Percentiles rank a stretch among this genome's conserved stretches.
Conservation (phyloP, 2,113 vertebrate species). For the Thinocorus orbignyianus region DNA sequence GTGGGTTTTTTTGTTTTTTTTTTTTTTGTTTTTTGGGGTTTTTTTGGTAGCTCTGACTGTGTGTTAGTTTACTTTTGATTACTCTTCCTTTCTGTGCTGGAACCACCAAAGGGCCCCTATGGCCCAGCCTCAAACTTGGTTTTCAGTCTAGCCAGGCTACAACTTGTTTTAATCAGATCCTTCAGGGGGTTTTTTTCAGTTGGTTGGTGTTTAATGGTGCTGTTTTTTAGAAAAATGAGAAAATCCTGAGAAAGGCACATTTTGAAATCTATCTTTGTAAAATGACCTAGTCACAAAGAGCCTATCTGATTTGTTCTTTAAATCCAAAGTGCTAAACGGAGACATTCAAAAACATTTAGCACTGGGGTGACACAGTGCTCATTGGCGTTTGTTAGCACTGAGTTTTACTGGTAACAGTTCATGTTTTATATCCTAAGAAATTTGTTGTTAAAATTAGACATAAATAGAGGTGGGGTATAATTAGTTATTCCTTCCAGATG, state of each 20-base stretch:
- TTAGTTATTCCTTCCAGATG: constrained; percentile 51
- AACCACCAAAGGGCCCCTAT: background rate
- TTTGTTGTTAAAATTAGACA: constrained; percentile 47
- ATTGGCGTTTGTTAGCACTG: background rate
- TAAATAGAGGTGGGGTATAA: constrained; percentile 30
- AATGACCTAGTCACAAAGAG: background rate
- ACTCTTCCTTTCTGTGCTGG: background rate
- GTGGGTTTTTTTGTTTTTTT: too few species aligned
- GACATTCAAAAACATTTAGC: background rate
- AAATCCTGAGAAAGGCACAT: background rate
- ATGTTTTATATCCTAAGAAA: constrained; percentile 41
- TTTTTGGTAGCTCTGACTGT: background rate
- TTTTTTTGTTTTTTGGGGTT: background rate
- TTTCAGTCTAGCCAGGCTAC: background rate
- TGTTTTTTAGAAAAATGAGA: background rate
- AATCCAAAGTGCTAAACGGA: background rate
- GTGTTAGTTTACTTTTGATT: background rate
- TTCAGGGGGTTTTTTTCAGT: background rate
- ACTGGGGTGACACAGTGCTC: background rate
- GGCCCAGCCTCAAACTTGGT: background rate
- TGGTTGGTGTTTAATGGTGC: background rate
- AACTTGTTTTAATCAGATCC: background rate
- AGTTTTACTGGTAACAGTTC: constrained; percentile 14
- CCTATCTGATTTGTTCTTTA: background rate
- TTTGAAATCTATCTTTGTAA: background rate